Percentiles rank a stretch among this genome's conserved stretches.
Evolutionary conservation across 2,888 invertebrate genomes (phyloP).

Genomic region (Seira ritae): DNA sequence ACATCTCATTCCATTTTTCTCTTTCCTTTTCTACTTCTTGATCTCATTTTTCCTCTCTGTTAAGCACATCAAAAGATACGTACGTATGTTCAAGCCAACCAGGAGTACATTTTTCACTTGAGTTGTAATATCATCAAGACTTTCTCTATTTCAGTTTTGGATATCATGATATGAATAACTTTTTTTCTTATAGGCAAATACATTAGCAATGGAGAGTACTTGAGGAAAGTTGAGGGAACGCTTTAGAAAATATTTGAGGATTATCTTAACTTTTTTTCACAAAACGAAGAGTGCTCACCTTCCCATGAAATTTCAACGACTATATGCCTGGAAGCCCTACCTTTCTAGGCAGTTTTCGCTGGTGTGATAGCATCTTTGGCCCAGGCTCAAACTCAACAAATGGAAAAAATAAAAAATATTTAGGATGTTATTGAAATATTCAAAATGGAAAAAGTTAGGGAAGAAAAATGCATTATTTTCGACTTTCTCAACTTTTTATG

Average conservation of each 20-base stretch:
- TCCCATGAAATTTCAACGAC: constrained; percentile 36
- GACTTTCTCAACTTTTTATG: too few species aligned
- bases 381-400: too few species aligned
- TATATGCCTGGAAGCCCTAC: neutral
- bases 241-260: neutral
- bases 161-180: too few species aligned
- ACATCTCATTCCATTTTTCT: constrained; percentile 39
- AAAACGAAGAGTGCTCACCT: constrained; percentile 26
- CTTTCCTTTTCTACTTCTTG: constrained; percentile 33
- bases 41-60: constrained; percentile 43
- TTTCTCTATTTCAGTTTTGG: too few species aligned
- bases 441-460: constrained; percentile 31
- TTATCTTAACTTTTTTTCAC: constrained; percentile 23
- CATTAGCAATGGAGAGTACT: neutral
- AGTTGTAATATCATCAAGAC: too few species aligned
- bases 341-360: too few species aligned
- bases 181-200: too few species aligned
- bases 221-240: constrained; percentile 25
- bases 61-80: constrained; percentile 14
- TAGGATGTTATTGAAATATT: constrained; percentile 29
- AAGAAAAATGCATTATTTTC: too few species aligned
- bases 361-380: too few species aligned
- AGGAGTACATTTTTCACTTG: too few species aligned
- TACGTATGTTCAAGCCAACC: too few species aligned
- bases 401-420: neutral